Evolutionary conservation across 2,797 vertebrate genomes (phyloP).

Genomic region (Ficedula albicollis): DNA sequence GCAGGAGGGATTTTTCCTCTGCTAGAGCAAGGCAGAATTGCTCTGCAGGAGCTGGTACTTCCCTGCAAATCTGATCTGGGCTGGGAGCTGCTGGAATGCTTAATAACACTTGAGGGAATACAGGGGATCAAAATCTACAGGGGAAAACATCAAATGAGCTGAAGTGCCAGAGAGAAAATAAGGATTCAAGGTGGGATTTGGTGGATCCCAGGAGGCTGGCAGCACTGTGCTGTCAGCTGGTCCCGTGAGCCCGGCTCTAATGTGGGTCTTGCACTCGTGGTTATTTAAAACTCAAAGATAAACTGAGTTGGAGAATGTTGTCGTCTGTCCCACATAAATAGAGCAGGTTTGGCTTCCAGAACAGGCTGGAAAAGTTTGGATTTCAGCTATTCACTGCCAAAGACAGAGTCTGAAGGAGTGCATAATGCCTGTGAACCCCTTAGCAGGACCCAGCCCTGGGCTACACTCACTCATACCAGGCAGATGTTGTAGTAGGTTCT

Average conservation of each 20-base stretch:
- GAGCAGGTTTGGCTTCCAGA: background rate
- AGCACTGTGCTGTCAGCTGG: background rate
- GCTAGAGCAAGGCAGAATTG: background rate
- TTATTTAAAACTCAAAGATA: background rate
- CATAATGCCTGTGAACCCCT: background rate
- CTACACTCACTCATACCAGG: background rate
- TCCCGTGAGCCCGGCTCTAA: background rate
- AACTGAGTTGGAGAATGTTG: background rate
- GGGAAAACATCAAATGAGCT: background rate
- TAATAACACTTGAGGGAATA: background rate
- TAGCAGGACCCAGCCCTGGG: background rate
- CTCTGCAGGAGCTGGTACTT: background rate
- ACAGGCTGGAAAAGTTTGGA: background rate
- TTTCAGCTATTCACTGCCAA: background rate
- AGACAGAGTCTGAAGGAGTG: accelerated
- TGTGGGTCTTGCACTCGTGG: background rate
- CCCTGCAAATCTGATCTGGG: background rate
- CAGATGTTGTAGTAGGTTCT: background rate
- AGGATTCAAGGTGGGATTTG: background rate
- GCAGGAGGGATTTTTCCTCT: background rate
- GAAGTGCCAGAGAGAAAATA: background rate
- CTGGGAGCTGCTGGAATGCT: background rate
- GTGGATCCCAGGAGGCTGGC: background rate
- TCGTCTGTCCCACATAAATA: background rate
- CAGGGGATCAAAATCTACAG: background rate